Base-by-base conservation (phyloP, 2,888 invertebrate genomes). In the Steinernema carpocapsae region DNA sequence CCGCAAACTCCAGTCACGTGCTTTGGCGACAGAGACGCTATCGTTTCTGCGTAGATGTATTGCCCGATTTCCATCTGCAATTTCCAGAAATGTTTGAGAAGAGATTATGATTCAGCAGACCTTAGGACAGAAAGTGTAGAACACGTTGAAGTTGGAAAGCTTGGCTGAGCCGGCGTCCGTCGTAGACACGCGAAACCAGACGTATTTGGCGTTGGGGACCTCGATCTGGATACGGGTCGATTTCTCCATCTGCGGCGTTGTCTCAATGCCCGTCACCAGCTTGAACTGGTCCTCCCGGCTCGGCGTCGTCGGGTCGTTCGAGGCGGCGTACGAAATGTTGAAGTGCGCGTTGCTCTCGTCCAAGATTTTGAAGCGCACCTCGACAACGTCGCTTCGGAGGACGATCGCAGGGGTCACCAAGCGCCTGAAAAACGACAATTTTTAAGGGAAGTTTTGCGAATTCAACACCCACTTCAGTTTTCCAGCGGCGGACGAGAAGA, bases 1-100 rank as follows among this genome's bases (percentile, higher is more conserved):
- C 32, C 56, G 73, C 76, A 76, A 22, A 51, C 42, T 10, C 76
- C 76, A 0, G 19, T 1, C 0, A 51, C 76, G 7, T 48, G n/a
- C 7, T 56, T 46, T 7, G 29, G 32, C 1, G n/a, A 17, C 10
- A 74, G 42, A 4, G 37, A 12, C 1, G 51, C 74, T 24, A 71
- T 19, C 2, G 74, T 74, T 22, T 74, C 74, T 22, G 42, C 46
- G 17, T 71, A 48, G 2, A 64, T 64, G 32, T 64, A 64, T n/a
- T 64, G 64, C 6, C 64, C 64, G 37, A 64, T 64, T 37, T 64
- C 64, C 12, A 64, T 22, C 64, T 64, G 19, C 26, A 64, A 29
- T 14, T 7, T 48, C 14, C 7, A 17, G n/a, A 48, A 17, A n/a
- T 48, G 3, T 7, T 7, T n/a, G 2, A 14, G 19, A 4, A 48